These are phyloP conservation scores for Tenebrio molitor DNA, from an alignment of 1,140 invertebrate species.

Conservation along the genomic window DNA sequence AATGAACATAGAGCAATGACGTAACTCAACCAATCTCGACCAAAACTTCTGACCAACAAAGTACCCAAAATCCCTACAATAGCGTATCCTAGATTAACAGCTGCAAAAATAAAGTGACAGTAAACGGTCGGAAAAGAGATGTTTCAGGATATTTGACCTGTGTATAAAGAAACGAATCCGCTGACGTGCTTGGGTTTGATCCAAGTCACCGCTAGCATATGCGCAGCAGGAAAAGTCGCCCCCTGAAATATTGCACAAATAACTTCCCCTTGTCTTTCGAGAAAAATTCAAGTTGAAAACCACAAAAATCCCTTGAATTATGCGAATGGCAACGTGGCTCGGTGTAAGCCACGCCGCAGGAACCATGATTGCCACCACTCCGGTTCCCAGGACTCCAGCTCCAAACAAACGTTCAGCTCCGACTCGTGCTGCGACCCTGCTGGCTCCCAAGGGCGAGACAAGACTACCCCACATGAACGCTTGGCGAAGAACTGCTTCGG, in stretches of 20 bases:
- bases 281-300: conserved; percentile 65
- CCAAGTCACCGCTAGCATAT: conserved; percentile 74
- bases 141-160: conserved; percentile 65
- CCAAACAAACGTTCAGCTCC: conserved; percentile 72
- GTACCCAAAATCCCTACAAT: conserved; percentile 71
- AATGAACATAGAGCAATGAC: conserved; percentile 70
- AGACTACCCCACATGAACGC: conserved; percentile 73
- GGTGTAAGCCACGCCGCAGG: conserved; percentile 73
- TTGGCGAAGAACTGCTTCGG: conserved; percentile 71
- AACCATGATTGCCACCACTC: conserved; percentile 69
- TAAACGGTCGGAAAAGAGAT: no score
- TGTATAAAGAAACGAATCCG: conserved; percentile 72
- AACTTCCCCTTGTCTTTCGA: no score
- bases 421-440: conserved; percentile 71
- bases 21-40: conserved; percentile 73
- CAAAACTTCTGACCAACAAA: conserved; percentile 69
- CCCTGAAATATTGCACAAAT: conserved; percentile 66
- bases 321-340: conserved; percentile 71
- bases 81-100: conserved; percentile 72
- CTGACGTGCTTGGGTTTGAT: conserved; percentile 72
- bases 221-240: conserved; percentile 72
- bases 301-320: conserved; percentile 72
- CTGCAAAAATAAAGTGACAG: conserved; percentile 64
- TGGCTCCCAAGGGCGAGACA: conserved; percentile 70
- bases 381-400: conserved; percentile 70